Evolutionary conservation across 2,113 vertebrate species (phyloP).

Genomic region (Odocoileus virginianus): DNA sequence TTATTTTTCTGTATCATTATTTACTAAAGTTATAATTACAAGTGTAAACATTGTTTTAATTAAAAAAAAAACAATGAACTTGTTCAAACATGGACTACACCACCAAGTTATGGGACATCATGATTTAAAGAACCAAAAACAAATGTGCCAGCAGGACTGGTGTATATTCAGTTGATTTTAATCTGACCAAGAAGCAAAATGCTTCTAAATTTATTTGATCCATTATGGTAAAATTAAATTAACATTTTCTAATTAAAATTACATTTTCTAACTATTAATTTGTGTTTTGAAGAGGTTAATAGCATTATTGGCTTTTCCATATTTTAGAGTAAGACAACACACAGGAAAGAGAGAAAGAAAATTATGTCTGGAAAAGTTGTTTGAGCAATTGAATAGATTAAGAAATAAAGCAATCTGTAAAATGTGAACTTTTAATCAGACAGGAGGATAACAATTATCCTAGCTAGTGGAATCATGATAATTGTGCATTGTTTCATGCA

Average conservation of each 20-base stretch:
- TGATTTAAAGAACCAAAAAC: neutral
- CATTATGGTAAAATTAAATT: neutral
- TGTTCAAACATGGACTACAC: neutral
- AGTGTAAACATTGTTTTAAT: slow-evolving; percentile 48
- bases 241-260: neutral
- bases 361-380: neutral
- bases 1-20: slow-evolving; percentile 2
- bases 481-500: slow-evolving; percentile 36
- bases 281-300: neutral
- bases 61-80: neutral
- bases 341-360: neutral
- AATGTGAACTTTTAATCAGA: slow-evolving; percentile 1
- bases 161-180: neutral
- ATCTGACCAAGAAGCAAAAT: neutral
- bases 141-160: neutral
- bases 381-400: slow-evolving; percentile 4
- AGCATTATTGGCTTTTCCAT: neutral
- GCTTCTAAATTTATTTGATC: neutral
- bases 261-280: neutral
- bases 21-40: slow-evolving; percentile 34
- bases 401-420: neutral
- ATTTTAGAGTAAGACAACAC: neutral
- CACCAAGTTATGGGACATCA: neutral
- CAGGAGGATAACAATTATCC: neutral
- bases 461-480: neutral